A percentile compares a stretch with the other conserved stretches of the same genome.
These are phyloP conservation scores for Atta colombica DNA, from an alignment of 1,140 invertebrate species.

Conservation along the genomic window DNA sequence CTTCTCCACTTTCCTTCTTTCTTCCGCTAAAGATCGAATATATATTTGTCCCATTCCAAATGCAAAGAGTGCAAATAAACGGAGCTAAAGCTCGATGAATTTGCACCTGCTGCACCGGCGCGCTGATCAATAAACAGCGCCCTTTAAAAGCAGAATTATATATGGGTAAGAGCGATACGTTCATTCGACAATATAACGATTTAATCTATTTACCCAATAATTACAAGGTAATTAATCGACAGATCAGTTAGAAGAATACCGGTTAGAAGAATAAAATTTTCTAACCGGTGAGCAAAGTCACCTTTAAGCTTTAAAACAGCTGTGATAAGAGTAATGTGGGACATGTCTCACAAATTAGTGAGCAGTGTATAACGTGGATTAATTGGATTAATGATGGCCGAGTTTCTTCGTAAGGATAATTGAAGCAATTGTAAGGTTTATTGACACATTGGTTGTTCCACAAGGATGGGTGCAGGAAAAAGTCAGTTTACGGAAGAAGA, in stretches of 20 bases:
- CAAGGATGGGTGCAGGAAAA: slow-evolving; percentile 91
- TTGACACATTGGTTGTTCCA: slow-evolving; percentile 13
- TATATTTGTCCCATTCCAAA: not conserved
- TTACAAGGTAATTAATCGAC: slow-evolving; percentile 8
- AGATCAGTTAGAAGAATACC: not conserved
- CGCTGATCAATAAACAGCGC: slow-evolving; percentile 24
- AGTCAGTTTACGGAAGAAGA: slow-evolving; percentile 95
- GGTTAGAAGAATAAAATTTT: not conserved
- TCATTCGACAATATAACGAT: not conserved
- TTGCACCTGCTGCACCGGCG: not conserved
- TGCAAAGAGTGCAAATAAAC: not conserved
- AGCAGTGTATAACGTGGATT: not conserved
- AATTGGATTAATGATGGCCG: not conserved
- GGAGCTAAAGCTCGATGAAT: not conserved
- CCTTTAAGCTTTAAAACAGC: not conserved
- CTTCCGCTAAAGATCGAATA: not conserved
- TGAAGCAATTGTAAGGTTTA: not conserved
- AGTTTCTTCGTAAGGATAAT: slow-evolving; percentile 2
- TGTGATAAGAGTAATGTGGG: not conserved
- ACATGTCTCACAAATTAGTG: not conserved
- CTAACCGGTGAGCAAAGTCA: not conserved
- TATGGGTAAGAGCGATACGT: not conserved
- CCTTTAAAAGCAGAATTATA: not conserved
- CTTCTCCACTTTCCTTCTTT: not conserved
- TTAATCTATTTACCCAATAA: not conserved